phyloP scores from a whole-genome alignment of 1,140 invertebrate species.

The Physella acuta region DNA sequence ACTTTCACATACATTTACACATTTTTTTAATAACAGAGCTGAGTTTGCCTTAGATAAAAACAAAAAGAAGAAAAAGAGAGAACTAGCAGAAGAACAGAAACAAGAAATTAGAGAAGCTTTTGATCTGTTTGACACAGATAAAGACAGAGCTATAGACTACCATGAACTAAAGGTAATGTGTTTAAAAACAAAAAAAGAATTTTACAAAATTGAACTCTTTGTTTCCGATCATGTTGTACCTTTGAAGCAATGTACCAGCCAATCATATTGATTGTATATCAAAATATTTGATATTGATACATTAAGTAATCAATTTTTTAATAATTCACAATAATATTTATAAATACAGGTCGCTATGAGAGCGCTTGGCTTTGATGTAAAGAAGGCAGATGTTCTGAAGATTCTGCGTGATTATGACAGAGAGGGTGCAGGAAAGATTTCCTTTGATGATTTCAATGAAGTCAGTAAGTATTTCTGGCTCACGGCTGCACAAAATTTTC shows the following conservation, averaged over 20 bases:
- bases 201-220: neutral
- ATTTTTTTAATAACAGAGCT: slow-evolving; percentile 37
- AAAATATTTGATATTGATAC: too few species aligned
- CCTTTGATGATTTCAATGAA: slow-evolving; percentile 61
- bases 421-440: slow-evolving; percentile 58
- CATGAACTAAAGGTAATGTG: slow-evolving; percentile 60
- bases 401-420: slow-evolving; percentile 59
- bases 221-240: too few species aligned
- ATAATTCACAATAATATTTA: too few species aligned
- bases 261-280: too few species aligned
- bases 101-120: slow-evolving; percentile 61
- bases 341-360: slow-evolving; percentile 59
- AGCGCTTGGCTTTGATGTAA: slow-evolving; percentile 61
- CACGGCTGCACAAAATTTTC: too few species aligned
- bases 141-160: slow-evolving; percentile 60
- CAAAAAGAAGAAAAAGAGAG: slow-evolving; percentile 55
- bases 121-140: slow-evolving; percentile 62
- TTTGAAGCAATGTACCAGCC: too few species aligned
- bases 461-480: slow-evolving; percentile 56
- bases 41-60: slow-evolving; percentile 55
- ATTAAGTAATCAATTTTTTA: too few species aligned
- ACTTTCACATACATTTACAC: too few species aligned
- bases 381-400: slow-evolving; percentile 60
- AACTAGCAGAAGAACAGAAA: slow-evolving; percentile 59
- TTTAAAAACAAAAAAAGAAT: neutral